phyloP scores from a whole-genome alignment of 2,797 vertebrate species.

The Limnodromus scolopaceus region DNA sequence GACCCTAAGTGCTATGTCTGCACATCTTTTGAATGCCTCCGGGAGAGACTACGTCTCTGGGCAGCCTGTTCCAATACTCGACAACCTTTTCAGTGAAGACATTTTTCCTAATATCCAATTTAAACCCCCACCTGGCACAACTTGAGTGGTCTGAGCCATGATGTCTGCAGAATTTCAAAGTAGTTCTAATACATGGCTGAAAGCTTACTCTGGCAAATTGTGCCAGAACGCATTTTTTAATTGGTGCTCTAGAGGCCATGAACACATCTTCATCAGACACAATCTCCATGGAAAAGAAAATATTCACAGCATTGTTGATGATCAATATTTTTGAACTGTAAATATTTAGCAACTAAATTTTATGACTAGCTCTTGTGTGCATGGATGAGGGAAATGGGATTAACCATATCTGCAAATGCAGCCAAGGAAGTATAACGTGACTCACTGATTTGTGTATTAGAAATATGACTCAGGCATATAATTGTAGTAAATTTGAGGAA shows the following conservation, averaged over 20 bases:
- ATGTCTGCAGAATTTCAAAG: neutral
- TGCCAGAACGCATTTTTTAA: neutral
- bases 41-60: neutral
- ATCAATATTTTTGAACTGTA: neutral
- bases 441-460: neutral
- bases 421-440: neutral
- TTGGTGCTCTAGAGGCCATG: neutral
- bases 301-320: neutral
- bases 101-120: neutral
- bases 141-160: neutral
- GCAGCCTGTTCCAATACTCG: neutral
- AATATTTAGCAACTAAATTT: neutral
- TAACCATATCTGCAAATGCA: neutral
- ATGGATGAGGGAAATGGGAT: neutral
- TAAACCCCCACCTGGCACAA: neutral
- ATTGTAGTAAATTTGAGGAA: neutral
- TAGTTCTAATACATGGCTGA: neutral
- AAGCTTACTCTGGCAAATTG: neutral
- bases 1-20: neutral
- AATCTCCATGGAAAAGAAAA: neutral
- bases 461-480: neutral
- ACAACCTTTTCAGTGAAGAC: neutral
- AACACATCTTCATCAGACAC: neutral
- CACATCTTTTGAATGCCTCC: neutral
- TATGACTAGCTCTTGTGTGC: neutral